Evolutionary conservation across 2,797 vertebrate species (phyloP).

Genomic region (Uromys caudimaculatus): DNA sequence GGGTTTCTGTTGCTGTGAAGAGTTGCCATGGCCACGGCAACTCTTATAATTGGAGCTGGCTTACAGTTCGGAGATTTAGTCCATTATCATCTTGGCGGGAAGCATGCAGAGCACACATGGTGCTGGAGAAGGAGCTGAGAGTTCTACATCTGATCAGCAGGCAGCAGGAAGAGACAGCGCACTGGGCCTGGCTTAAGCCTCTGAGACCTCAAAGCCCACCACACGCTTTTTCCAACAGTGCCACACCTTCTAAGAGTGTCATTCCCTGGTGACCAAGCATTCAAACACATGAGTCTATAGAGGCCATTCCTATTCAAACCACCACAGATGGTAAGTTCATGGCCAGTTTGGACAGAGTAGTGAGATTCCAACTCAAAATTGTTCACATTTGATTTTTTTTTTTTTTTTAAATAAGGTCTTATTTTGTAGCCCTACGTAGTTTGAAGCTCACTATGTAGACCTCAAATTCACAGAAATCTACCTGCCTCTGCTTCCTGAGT

Average conservation of each 20-base stretch:
- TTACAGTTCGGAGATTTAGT: background rate
- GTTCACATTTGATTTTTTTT: background rate
- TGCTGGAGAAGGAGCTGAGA: background rate
- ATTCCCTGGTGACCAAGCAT: background rate
- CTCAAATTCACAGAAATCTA: background rate
- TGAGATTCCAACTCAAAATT: background rate
- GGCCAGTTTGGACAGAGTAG: background rate
- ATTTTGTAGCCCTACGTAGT: background rate
- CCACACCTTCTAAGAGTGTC: background rate
- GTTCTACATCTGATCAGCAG: background rate
- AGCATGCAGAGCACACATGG: background rate
- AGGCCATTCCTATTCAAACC: background rate
- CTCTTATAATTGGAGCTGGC: background rate
- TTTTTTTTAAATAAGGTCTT: background rate
- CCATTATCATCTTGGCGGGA: background rate
- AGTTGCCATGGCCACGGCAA: background rate
- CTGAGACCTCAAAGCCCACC: background rate
- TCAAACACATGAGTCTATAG: background rate
- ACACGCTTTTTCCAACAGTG: no score
- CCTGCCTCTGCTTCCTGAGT: background rate
- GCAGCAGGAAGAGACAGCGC: background rate
- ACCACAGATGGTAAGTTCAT: background rate
- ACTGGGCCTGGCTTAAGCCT: background rate
- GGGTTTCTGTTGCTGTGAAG: background rate
- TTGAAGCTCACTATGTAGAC: background rate